Conservation (phyloP, 2,113 vertebrate species). For the Hippocampus zosterae region DNA sequence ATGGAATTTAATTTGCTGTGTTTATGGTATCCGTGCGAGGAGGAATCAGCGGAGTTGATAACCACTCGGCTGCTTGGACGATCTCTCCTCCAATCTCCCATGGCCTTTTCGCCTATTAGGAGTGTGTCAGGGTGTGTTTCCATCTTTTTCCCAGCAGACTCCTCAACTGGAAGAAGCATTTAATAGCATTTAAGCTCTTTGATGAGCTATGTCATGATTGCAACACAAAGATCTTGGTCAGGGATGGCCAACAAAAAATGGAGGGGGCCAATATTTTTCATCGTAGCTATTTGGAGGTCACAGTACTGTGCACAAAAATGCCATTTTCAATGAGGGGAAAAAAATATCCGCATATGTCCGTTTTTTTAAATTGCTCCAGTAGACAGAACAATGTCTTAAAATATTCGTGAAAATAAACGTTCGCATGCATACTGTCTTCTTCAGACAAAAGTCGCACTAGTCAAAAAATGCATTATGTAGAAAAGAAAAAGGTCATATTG, state of each 20-base stretch:
- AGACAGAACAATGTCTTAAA: too few relatives aligned
- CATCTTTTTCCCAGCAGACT: conserved; percentile 26
- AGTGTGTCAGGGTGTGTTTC: conserved; percentile 29
- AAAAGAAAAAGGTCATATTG: too few relatives aligned
- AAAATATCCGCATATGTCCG: too few relatives aligned
- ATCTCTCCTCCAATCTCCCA: conserved; percentile 21
- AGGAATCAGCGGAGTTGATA: conserved; percentile 1
- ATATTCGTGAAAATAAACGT: too few relatives aligned
- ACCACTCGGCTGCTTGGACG: conserved; percentile 20
- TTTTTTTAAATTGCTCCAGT: too few relatives aligned
- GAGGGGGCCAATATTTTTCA: background rate
- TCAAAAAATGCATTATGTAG: too few relatives aligned
- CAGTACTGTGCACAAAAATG: too few relatives aligned
- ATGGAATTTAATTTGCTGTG: background rate
- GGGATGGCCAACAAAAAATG: background rate
- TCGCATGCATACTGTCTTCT: too few relatives aligned
- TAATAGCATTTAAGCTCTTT: conserved; percentile 17
- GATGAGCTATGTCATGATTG: background rate
- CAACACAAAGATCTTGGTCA: background rate
- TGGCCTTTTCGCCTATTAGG: conserved; percentile 48
- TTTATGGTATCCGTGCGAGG: conserved; percentile 1
- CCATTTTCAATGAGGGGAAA: too few relatives aligned
- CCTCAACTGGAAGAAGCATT: conserved; percentile 31
- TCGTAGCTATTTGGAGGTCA: too few relatives aligned
- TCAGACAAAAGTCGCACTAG: too few relatives aligned